Evolutionary conservation across 2,797 vertebrate genomes (phyloP).

Genomic region (Eulemur rubriventer): DNA sequence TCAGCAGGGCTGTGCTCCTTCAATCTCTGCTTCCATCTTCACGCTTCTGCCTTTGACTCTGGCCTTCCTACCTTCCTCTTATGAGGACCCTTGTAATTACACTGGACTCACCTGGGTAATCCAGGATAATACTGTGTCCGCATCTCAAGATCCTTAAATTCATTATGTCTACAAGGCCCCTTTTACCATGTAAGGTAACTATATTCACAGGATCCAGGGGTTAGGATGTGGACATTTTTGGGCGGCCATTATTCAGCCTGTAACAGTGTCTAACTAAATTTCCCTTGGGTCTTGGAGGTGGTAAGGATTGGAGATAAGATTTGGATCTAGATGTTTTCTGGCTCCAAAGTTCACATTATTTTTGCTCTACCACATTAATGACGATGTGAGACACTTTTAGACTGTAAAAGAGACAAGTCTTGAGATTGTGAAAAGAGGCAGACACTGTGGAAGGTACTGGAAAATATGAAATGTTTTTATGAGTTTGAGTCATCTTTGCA

Average conservation of each 20-base stretch:
- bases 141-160: not conserved
- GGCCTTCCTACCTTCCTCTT: not conserved
- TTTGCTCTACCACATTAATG: not conserved
- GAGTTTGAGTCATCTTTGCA: conserved; percentile 14
- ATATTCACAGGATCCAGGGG: not conserved
- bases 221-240: not conserved
- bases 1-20: not conserved
- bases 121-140: not conserved
- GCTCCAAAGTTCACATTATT: not conserved
- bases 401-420: not conserved
- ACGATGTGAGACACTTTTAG: not conserved
- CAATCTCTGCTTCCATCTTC: not conserved
- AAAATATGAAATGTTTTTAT: not conserved
- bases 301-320: not conserved
- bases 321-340: not conserved
- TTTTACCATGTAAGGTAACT: not conserved
- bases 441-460: not conserved
- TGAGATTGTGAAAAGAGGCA: not conserved
- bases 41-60: not conserved
- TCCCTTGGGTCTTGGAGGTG: not conserved
- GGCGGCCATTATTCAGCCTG: not conserved
- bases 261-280: not conserved
- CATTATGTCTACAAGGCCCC: not conserved
- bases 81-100: not conserved
- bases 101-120: not conserved